A percentile compares a stretch with the other conserved stretches of the same genome.
Evolutionary conservation across 2,113 vertebrate genomes (phyloP).

Genomic region (Phalacrocorax carbo): DNA sequence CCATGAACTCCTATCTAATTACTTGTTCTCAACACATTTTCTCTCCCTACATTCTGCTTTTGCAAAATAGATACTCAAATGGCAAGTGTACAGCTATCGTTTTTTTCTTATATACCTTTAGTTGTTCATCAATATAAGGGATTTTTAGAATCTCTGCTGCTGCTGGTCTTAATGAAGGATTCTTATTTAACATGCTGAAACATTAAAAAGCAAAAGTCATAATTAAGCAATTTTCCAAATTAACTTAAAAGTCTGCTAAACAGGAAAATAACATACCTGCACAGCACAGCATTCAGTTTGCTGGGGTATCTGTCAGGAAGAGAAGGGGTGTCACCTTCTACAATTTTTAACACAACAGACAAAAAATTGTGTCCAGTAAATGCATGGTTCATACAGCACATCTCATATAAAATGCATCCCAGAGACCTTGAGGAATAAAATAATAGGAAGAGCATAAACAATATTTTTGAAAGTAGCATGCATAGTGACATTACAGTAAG

Average conservation of each 20-base stretch:
- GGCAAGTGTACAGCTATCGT: background rate
- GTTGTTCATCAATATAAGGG: constrained; percentile 72
- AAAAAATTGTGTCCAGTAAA: constrained; percentile 84
- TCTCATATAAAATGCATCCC: constrained; percentile 87
- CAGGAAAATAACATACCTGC: constrained; percentile 69
- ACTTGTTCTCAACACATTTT: background rate
- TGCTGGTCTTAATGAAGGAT: constrained; percentile 74
- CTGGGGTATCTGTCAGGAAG: constrained; percentile 76
- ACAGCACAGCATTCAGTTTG: constrained; percentile 77
- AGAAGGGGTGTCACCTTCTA: constrained; percentile 80
- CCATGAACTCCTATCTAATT: background rate
- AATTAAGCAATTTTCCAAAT: background rate
- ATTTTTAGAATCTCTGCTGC: constrained; percentile 78
- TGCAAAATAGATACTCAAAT: background rate
- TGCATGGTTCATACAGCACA: constrained; percentile 85
- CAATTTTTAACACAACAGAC: constrained; percentile 82
- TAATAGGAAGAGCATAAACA: background rate
- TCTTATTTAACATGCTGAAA: constrained; percentile 83
- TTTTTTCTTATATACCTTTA: constrained; percentile 68
- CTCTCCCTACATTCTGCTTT: background rate
- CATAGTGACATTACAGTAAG: background rate
- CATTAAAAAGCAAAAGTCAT: background rate
- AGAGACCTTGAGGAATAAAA: constrained; percentile 78
- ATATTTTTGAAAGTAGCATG: background rate
- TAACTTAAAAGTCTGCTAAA: background rate